These are phyloP conservation scores for Ctenochaetus hawaiiensis DNA, from an alignment of 2,797 vertebrate genomes.

Conservation along the genomic window DNA sequence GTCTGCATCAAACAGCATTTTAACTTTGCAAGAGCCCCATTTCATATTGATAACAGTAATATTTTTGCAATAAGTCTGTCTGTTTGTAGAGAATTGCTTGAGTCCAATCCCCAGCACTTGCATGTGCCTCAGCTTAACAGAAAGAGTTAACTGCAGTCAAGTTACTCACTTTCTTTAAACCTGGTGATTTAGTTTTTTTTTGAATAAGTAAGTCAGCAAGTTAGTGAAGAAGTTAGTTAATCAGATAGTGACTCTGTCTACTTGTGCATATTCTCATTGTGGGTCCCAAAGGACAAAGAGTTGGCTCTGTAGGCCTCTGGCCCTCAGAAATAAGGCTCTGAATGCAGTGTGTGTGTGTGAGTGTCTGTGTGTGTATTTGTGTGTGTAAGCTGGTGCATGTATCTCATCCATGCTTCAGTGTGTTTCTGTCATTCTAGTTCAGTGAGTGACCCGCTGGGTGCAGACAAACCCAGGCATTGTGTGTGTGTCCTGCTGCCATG, in stretches of 20 bases:
- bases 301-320: conserved; percentile 16
- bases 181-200: neutral
- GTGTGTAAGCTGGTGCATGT: conserved; percentile 54
- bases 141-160: neutral
- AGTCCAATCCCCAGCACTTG: neutral
- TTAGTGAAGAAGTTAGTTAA: conserved; percentile 21
- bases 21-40: conserved; percentile 27
- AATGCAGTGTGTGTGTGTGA: conserved; percentile 19
- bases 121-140: neutral
- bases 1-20: conserved; percentile 44
- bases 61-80: conserved; percentile 15
- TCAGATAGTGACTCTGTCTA: conserved; percentile 23
- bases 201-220: neutral
- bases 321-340: conserved; percentile 34
- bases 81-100: neutral
- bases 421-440: conserved; percentile 73
- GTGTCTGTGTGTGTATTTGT: conserved; percentile 25
- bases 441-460: conserved; percentile 70
- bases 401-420: conserved; percentile 65
- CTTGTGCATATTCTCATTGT: conserved; percentile 5
- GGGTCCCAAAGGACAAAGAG: conserved; percentile 22
- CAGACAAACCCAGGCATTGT: conserved; percentile 79
- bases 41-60: conserved; percentile 36
- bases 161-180: neutral
- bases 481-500: conserved; percentile 72